A percentile compares a stretch with the other conserved stretches of the same genome.
These are phyloP conservation scores for Tenthredo livida DNA, from an alignment of 2,888 invertebrate species.

Conservation along the genomic window DNA sequence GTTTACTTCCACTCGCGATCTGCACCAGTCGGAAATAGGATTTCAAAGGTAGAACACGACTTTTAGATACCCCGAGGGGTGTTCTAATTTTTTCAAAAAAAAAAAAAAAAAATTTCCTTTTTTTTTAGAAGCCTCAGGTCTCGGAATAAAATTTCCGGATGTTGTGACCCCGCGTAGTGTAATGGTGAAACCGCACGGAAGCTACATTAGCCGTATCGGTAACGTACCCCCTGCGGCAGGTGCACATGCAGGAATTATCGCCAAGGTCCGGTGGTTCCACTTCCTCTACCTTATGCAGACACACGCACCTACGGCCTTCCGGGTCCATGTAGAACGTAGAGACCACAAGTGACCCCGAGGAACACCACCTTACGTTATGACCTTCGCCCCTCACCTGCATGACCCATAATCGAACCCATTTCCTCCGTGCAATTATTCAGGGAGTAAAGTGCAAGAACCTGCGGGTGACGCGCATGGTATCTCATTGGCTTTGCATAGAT, in stretches of 20 bases:
- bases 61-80: background rate
- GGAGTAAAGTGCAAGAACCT: background rate
- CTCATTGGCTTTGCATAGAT: too few relatives aligned
- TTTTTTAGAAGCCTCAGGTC: background rate
- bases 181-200: background rate
- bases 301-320: background rate
- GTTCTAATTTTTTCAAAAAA: background rate
- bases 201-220: conserved; percentile 19
- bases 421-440: background rate
- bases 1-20: background rate
- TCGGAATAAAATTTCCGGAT: background rate
- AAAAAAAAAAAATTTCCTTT: too few relatives aligned
- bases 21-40: background rate
- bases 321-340: background rate
- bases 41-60: background rate
- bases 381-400: background rate
- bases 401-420: background rate
- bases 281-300: background rate
- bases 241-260: background rate
- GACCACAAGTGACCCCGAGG: background rate
- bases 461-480: too few relatives aligned
- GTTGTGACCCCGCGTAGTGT: background rate
- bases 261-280: conserved; percentile 34
- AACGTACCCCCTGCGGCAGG: conserved; percentile 34
- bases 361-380: background rate